phyloP scores from a whole-genome alignment of 2,888 invertebrate genomes.

The Caenorhabditis panamensis region DNA sequence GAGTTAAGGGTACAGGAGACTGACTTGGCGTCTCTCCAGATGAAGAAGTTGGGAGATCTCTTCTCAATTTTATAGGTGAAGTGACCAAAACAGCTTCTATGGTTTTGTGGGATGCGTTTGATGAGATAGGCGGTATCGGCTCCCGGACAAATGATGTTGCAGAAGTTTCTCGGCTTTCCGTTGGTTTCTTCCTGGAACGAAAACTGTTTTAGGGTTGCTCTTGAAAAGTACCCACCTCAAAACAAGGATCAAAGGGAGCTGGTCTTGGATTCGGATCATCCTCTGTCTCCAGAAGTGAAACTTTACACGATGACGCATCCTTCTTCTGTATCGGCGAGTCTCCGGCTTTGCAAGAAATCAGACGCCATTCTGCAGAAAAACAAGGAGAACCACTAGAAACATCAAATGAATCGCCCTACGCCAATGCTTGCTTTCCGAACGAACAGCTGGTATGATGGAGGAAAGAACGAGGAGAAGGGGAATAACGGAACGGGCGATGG shows the following conservation, averaged over 20 bases:
- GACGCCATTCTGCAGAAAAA: constrained; percentile 78
- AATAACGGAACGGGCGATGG: not conserved
- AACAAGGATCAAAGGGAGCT: constrained; percentile 72
- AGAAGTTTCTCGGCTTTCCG: constrained; percentile 76
- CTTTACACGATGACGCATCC: constrained; percentile 72
- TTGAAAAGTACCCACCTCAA: constrained; percentile 65
- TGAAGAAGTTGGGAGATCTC: constrained; percentile 69
- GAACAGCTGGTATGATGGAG: not conserved
- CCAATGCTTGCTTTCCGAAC: constrained; percentile 71
- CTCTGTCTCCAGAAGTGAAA: constrained; percentile 74
- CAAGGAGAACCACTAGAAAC: not conserved
- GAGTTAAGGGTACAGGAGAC: not conserved
- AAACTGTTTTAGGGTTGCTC: not conserved
- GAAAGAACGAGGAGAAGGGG: not conserved
- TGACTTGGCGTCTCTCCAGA: constrained; percentile 76
- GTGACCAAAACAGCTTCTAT: constrained; percentile 74
- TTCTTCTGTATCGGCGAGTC: constrained; percentile 56
- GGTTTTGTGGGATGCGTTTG: constrained; percentile 63
- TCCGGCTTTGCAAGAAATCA: constrained; percentile 66
- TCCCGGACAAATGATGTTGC: constrained; percentile 74
- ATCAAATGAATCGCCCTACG: constrained; percentile 60
- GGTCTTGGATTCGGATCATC: constrained; percentile 69
- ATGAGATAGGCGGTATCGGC: constrained; percentile 79
- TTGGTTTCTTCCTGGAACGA: constrained; percentile 73
- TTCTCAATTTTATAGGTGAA: constrained; percentile 76